Percentiles rank a stretch among this genome's conserved stretches.
Evolutionary conservation across 2,113 vertebrate species (phyloP).

Genomic region (Gopherus flavomarginatus): DNA sequence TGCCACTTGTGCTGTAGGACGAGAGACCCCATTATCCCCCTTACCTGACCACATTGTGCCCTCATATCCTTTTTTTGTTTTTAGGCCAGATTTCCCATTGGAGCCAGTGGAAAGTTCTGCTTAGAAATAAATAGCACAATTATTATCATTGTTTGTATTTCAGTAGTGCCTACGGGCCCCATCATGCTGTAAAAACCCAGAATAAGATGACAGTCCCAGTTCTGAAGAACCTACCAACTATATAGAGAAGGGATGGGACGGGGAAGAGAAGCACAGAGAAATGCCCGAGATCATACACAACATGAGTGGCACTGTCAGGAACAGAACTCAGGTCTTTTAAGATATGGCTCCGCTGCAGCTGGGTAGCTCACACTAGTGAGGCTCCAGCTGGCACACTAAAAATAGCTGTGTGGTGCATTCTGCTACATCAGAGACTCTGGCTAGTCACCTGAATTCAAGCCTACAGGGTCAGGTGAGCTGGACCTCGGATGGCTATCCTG

Average conservation of each 20-base stretch:
- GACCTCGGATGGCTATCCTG: neutral
- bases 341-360: neutral
- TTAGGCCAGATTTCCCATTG: neutral
- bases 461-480: neutral
- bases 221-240: neutral
- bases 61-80: neutral
- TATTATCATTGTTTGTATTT: neutral
- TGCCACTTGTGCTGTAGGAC: neutral
- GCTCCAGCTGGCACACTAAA: neutral
- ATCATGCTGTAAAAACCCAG: accelerated
- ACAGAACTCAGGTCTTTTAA: neutral
- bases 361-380: neutral
- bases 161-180: neutral
- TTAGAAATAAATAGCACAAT: neutral
- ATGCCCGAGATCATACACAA: neutral
- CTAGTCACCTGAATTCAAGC: neutral
- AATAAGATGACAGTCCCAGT: neutral
- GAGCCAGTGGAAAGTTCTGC: neutral
- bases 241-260: neutral
- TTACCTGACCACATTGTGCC: neutral
- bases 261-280: neutral
- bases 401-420: neutral
- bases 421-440: neutral
- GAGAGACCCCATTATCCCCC: neutral
- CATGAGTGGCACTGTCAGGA: neutral